Evolutionary conservation across 2,888 invertebrate species (phyloP).

Genomic region (Nomada ferruginata): DNA sequence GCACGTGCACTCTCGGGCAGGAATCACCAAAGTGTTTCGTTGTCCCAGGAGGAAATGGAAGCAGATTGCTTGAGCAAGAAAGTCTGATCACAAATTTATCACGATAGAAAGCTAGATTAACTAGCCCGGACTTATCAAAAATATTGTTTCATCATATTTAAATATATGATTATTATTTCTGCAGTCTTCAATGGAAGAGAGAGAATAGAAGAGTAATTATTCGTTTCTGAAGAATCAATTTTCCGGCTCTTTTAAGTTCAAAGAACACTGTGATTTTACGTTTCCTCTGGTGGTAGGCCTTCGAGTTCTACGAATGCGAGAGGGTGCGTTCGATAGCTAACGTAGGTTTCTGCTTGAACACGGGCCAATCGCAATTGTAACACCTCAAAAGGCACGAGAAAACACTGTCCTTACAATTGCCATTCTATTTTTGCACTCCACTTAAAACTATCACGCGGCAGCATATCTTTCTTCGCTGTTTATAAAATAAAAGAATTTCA

Average conservation of each 20-base stretch:
- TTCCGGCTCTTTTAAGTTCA: too few species aligned
- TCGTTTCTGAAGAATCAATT: too few species aligned
- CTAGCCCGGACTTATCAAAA: conserved; percentile 38
- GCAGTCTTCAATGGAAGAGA: too few species aligned
- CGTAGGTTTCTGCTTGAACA: conserved; percentile 68
- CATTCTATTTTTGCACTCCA: too few species aligned
- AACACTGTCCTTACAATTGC: too few species aligned
- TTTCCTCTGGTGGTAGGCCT: too few species aligned
- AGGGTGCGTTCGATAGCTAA: conserved; percentile 42
- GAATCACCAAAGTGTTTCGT: conserved; percentile 40
- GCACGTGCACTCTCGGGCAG: conserved; percentile 64
- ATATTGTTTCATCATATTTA: neutral
- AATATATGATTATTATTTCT: neutral
- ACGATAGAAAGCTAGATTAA: conserved; percentile 47
- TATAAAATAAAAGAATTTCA: neutral
- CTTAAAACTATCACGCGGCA: too few species aligned
- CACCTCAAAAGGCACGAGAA: too few species aligned
- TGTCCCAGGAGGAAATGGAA: conserved; percentile 64
- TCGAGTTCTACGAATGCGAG: too few species aligned
- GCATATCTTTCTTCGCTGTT: neutral
- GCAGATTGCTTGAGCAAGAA: conserved; percentile 53
- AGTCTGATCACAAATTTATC: conserved; percentile 55
- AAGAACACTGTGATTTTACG: too few species aligned
- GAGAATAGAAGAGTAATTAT: too few species aligned
- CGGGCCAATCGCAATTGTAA: conserved; percentile 47